Evolutionary conservation across 2,888 invertebrate species (phyloP), one percentile per base, ranked within the genome.

Genomic region (Panopea generosa): DNA sequence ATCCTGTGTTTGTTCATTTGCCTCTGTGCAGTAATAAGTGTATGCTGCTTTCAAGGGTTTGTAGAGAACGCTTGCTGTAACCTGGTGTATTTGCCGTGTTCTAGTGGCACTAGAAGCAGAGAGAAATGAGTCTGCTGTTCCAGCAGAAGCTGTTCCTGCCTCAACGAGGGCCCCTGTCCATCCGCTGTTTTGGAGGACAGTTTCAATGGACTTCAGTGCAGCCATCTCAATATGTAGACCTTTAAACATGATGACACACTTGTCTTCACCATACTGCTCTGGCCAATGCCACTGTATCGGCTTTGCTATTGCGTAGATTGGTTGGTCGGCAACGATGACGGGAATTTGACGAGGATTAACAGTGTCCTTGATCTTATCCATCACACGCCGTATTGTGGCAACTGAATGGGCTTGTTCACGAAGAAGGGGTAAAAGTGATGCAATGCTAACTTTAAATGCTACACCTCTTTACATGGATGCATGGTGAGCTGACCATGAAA

Each of bases 251-350:
- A 87, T 75, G 1, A 85, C 70, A 57, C 74, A 63, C 33, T 83
- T 79, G 45, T 87, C 76, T 29, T 89, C 82, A 18, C 86, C 85
- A 70, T 84, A 78, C 24, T 33, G 11, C 7, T 85, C 71, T 18
- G 84, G 85, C 72, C 78, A 84, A 7, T 77, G 53, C 85, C 86
- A 90, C 70, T 89, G 86, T 0, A 87, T 75, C 47, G 83, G 79
- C 49, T 87, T 88, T 6, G 83, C 85, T 38, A 87, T 9, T 53
- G 88, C 84, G 79, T 77, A 90, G 3, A 90, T 27, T 49, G 86
- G 87, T 68, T 87, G 84, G 72, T 90, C 89, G 20, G 67, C 53
- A 50, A 84, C 67, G 18, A 89, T 73, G 20, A 40, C 40, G 16
- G 38, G 57, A 40, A 22, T 20, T 40, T 57, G 38, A 20, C 22